Evolutionary conservation across 2,888 invertebrate genomes (phyloP), one percentile per base, ranked within the genome.

Genomic region (Zhengitettix transpicula): DNA sequence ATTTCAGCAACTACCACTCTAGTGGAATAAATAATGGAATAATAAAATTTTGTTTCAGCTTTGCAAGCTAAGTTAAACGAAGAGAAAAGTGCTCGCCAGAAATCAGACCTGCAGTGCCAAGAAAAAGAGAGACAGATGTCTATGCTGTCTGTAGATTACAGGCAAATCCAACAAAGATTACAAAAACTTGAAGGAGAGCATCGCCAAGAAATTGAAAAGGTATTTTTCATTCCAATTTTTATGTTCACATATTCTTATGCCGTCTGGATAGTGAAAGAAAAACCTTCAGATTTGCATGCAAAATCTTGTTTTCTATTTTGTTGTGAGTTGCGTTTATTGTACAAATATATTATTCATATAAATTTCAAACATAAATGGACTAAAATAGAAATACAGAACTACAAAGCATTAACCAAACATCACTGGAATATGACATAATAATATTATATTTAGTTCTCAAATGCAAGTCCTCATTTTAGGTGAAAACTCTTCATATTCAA

Each of bases 71-170:
- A 94, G 77, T 74, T 95, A 62, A 92, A 89, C 68, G 92, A 93
- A 71, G 96, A 97, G 74, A 93, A 92, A 71, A 80, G 81, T 58
- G 85, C 87, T 8, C 79, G 94, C 56, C 91, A 92, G 71, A 85
- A 89, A 66, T 85, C 91, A 0, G 96, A 97, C 71, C 79, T 89
- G 55, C 81, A 84, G 62, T 86, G 85, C 15, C 91, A 97, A 74
- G 94, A 95, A 72, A 89, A 91, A 68, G 96, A 97, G 71, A 81
- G 96, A 0, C 92, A 94, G 73, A 88, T 94, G 71, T 94, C 91
- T 12, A 95, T 95, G 89, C 78, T 96, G 42, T 88, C 89, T 17
- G 93, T 97, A 2, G 97, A 97, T 74, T 89, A 94, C 72, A 79
- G 92, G n/a, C 95, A 95, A 76, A 87, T 94, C 69, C 91, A 92